These are phyloP conservation scores for Oreochromis spilurus DNA, from an alignment of 2,113 vertebrate species.

Conservation along the genomic window DNA sequence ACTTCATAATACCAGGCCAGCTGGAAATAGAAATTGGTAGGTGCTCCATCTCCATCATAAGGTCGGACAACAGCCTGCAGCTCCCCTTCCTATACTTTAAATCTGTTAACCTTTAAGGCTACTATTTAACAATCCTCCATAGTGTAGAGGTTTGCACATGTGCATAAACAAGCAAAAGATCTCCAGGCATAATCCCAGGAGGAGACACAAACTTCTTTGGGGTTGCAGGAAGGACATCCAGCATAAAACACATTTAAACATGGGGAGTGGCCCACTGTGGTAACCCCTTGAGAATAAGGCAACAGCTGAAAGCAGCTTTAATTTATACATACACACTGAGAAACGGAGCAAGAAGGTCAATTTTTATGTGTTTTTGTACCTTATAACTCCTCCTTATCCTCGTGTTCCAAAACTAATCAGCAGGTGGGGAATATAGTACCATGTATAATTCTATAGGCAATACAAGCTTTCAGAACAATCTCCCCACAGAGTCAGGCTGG, in stretches of 20 bases:
- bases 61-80: not conserved
- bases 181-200: not conserved
- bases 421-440: not conserved
- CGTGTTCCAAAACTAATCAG: not conserved
- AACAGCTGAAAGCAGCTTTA: not conserved
- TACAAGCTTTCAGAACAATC: not conserved
- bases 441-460: not conserved
- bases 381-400: not conserved
- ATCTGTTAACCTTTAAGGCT: not conserved
- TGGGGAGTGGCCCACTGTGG: not conserved
- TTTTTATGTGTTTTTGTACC: not conserved
- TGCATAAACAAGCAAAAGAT: not conserved
- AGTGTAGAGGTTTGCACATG: not conserved
- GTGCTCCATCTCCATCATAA: too few species aligned
- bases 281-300: not conserved
- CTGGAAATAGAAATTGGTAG: not conserved
- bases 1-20: conserved; percentile 1
- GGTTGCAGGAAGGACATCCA: not conserved
- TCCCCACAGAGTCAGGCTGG: not conserved
- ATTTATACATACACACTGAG: not conserved
- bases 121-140: not conserved
- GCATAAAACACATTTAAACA: not conserved
- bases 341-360: not conserved
- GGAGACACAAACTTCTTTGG: not conserved
- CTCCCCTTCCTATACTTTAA: not conserved